Base-by-base conservation (phyloP, 1,140 invertebrate species). In the Trichogramma pretiosum region DNA sequence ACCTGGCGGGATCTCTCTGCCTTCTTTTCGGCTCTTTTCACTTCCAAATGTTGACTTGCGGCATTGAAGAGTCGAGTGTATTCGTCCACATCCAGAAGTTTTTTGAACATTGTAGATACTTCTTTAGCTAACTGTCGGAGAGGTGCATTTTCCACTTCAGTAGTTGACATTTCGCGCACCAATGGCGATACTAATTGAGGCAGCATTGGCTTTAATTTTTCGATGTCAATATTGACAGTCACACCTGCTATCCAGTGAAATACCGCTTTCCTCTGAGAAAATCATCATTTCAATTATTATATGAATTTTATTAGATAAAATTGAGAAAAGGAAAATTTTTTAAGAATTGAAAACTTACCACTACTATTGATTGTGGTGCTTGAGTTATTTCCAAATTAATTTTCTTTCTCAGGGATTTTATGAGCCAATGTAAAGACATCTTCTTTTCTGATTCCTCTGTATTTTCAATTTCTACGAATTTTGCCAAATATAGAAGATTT, bases 241-340 rank as follows among this genome's bases (percentile, higher is more conserved):
- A 87, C 53, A 1, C 80, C 83, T 23, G 80, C 84, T n/a, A 84
- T 76, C 65, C 81, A 87, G 52, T 84, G 83, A 46, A 87, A 87
- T 14, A 83, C 72, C 44, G 77, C 74, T 13, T 66, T 74, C 50
- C 85, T 71, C 82, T 85, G 47, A 37, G 60, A 55, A 48, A 48
- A 54, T 46, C 52, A 48, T 34, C n/a, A n/a, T n/a, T n/a, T n/a
- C n/a, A n/a, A 36, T 34, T 28, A 39, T 38, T 11, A 50, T 17
- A 28, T 34, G 19, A 48, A 28, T 5, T 7, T 28, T 11, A 11
- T 28, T 28, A 28, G 11, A 28, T 7, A 5, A 5, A 11, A 37
- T 30, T 28, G 37, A 50, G 18, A n/a, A 49, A 14, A 34, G 28
- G n/a, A 44, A n/a, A 18, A 30, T 50, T 41, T 36, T 16, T 16